phyloP scores from a whole-genome alignment of 2,113 vertebrate species.

The Pelecanoides urinatrix region DNA sequence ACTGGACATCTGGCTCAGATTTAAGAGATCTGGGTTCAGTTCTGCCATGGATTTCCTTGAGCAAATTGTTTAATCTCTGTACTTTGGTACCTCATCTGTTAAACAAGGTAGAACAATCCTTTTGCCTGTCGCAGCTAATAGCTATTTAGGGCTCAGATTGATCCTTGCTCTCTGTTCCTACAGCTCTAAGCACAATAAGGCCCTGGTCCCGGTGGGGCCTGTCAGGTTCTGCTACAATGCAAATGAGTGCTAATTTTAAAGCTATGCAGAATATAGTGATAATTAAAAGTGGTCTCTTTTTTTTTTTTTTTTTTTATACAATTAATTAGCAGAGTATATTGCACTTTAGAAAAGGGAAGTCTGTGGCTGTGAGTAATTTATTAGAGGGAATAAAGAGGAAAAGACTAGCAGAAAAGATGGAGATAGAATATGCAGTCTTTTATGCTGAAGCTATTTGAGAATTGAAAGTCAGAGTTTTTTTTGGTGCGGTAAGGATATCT shows the following conservation, averaged over 20 bases:
- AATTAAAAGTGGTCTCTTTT: not conserved
- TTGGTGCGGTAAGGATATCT: not conserved
- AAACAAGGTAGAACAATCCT: slow-evolving; percentile 24
- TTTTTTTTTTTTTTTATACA: not conserved
- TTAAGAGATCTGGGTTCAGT: not conserved
- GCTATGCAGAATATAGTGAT: not conserved
- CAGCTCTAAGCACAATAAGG: not conserved
- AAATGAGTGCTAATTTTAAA: not conserved
- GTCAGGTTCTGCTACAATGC: not conserved
- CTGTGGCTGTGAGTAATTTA: not conserved
- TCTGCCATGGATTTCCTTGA: slow-evolving; percentile 1
- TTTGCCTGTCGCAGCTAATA: not conserved
- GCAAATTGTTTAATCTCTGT: slow-evolving; percentile 41
- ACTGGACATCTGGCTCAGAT: slow-evolving; percentile 19
- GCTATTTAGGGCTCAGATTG: not conserved
- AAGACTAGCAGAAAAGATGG: not conserved
- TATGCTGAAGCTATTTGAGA: not conserved
- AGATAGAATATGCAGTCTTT: not conserved
- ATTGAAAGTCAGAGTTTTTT: not conserved
- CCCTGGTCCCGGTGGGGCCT: not conserved
- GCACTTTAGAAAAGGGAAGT: not conserved
- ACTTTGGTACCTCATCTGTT: slow-evolving; percentile 6
- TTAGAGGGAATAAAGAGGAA: not conserved
- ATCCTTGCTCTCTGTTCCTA: not conserved
- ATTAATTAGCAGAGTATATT: not conserved